phyloP scores from a whole-genome alignment of 2,888 invertebrate genomes.

The Tetheella fluctuosa region DNA sequence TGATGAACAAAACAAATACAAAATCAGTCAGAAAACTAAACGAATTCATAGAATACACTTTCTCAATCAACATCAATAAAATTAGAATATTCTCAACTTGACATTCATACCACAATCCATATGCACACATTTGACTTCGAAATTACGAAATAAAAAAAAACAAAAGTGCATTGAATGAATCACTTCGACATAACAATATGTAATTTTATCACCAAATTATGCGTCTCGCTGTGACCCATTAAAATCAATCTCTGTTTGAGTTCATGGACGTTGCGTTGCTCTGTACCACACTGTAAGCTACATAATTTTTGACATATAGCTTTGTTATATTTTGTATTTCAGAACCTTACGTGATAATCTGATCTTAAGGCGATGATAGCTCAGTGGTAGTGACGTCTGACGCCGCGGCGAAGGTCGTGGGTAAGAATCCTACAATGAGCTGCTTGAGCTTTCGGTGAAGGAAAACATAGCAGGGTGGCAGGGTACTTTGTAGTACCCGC shows the following conservation, averaged over 20 bases:
- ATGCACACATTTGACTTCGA: background rate
- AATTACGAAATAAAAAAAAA: constrained; percentile 2
- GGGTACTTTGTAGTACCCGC: too few relatives aligned
- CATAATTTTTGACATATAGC: background rate
- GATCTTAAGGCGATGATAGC: too few relatives aligned
- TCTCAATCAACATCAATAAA: background rate
- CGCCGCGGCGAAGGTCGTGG: too few relatives aligned
- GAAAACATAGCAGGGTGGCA: too few relatives aligned
- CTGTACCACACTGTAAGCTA: constrained; percentile 8
- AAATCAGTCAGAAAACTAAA: too few relatives aligned
- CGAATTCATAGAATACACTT: too few relatives aligned
- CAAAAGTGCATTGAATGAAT: constrained; percentile 8
- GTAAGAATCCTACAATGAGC: too few relatives aligned
- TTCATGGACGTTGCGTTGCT: constrained; percentile 39
- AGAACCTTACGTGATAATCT: too few relatives aligned
- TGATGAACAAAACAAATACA: too few relatives aligned
- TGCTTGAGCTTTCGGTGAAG: too few relatives aligned
- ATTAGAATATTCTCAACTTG: background rate
- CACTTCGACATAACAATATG: background rate
- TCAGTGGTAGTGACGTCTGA: too few relatives aligned
- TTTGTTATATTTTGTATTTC: too few relatives aligned
- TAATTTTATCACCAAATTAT: constrained; percentile 10
- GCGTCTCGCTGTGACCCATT: constrained; percentile 37
- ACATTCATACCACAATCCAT: background rate
- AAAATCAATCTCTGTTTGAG: constrained; percentile 20